Base-by-base conservation (phyloP, 2,888 invertebrate species). In the Frankliniella fusca region DNA sequence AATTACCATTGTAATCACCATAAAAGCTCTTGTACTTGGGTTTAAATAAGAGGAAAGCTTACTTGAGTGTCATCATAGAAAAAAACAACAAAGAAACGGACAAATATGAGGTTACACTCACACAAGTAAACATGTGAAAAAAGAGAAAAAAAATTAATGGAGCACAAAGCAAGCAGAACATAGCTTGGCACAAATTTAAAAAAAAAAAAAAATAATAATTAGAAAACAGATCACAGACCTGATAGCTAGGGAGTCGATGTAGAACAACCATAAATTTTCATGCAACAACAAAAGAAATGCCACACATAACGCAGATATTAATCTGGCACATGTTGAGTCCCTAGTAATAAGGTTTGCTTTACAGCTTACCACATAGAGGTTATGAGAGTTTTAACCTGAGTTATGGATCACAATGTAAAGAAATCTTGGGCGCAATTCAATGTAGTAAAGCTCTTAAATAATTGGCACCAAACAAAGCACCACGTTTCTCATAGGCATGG, bases 171-270 rank as follows among this genome's bases (percentile, higher is more conserved):
- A 20, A 20, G 20, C 15, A 0, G 18, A 61, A 61, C 15, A 61
- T 7, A 61, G 61, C 38, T 38, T 38, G 38, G 38, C 38, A 38
- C 38, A 5, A 61, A 8, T 61, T 9, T 70, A 70, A 70, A 23
- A 70, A 70, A 70, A 70, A 11, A 23, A 65, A 70, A 70, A 70
- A 54, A 15, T 18, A 11, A 61, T 61, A 15, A 54, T 54, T 54
- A 20, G n/a, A 61, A 27, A 11, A 76, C 70, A 76, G 70, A 76
- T 76, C 70, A 76, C 70, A 76, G 70, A 76, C 70, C 70, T 76
- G 70, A 76, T 27, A 76, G 23, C 70, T 70, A 23, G 27, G 27
- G 27, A 76, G 70, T 76, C 70, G 27, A 76, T 10, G 27, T 12
- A 76, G 70, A 76, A 27, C 27, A 10, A 27, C 70, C 23, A 23